Percentiles rank a stretch among this genome's conserved stretches.
Conservation (phyloP, 2,888 invertebrate genomes). For the Leucoma salicis region DNA sequence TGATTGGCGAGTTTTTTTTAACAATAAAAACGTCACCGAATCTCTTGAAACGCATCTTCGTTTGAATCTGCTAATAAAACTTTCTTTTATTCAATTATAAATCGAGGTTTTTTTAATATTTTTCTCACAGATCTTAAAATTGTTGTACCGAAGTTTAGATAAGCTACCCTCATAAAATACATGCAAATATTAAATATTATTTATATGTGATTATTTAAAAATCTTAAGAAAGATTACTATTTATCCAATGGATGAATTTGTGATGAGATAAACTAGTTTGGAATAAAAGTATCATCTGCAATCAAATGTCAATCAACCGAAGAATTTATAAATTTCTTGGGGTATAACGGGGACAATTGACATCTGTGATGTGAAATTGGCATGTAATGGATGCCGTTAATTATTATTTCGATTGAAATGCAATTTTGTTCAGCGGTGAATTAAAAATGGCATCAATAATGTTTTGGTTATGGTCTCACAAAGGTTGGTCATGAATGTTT, state of each 20-base stretch:
- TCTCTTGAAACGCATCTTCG: slow-evolving; percentile 66
- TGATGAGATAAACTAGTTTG: slow-evolving; percentile 59
- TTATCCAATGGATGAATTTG: slow-evolving; percentile 45
- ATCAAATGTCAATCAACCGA: slow-evolving; percentile 67
- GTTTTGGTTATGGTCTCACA: slow-evolving; percentile 49
- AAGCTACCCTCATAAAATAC: not conserved
- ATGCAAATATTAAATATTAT: slow-evolving; percentile 21
- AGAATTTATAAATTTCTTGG: slow-evolving; percentile 51
- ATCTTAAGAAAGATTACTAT: slow-evolving; percentile 6
- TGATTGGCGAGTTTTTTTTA: slow-evolving; percentile 74
- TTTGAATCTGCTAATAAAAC: slow-evolving; percentile 54
- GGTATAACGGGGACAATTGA: slow-evolving; percentile 35
- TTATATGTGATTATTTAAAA: slow-evolving; percentile 34
- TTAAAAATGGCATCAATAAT: slow-evolving; percentile 45
- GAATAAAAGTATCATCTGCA: slow-evolving; percentile 41
- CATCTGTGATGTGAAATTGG: slow-evolving; percentile 48
- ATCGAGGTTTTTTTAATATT: slow-evolving; percentile 49
- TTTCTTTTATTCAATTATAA: slow-evolving; percentile 50
- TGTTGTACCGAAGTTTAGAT: not conserved
- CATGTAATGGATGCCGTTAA: slow-evolving; percentile 58
- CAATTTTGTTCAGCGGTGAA: slow-evolving; percentile 39
- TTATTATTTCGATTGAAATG: slow-evolving; percentile 52
- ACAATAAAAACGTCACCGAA: slow-evolving; percentile 54
- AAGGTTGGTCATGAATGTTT: slow-evolving; percentile 68
- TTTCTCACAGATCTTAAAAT: slow-evolving; percentile 64